Evolutionary conservation across 2,888 invertebrate species (phyloP), one percentile per base, ranked within the genome.

Genomic region (Mesodorylaimus sp.): DNA sequence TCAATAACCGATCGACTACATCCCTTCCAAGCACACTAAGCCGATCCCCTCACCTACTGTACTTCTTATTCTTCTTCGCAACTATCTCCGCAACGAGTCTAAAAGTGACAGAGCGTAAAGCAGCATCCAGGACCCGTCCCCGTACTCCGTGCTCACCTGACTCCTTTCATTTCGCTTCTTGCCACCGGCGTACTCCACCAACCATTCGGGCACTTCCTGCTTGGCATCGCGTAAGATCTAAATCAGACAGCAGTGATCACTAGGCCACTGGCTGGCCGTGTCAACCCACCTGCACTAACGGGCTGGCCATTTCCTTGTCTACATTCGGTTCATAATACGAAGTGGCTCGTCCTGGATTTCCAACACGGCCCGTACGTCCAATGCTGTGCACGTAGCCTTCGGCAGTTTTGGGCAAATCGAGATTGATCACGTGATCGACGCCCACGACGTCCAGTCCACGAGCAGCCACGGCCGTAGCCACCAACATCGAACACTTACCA

Each of bases 401-500:
- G 49, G 70, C 64, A 23, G 62, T 62, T 2, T 43, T 47, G 0
- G 74, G 73, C 32, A 73, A 52, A 55, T 74, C 73, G 54, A 68
- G 72, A 54, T 74, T 73, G 37, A 74, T 64, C 0, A 74, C 73
- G 49, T 66, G 60, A 2, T 79, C 76, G 0, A 88, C 81, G 50
- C 81, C 80, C 56, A 80, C 79, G 28, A 91, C 87, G 65, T 91
- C 83, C 1, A 93, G 70, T 0, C 95, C 95, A 50, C 95, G 73
- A 0, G 91, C 85, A 1, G 89, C 89, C 0, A 95, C 91, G 0
- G 86, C 84, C 0, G 95, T 95, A 1, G 93, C 93, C 1, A 97
- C 86, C 1, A 97, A 71, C 37, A 93, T 79, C 44, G 76, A 76
- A 64, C 81, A 79, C 16, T 68, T 56, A 21, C 55, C 53, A 1